Evolutionary conservation across 2,113 vertebrate species (phyloP).

Genomic region (Otis tarda): DNA sequence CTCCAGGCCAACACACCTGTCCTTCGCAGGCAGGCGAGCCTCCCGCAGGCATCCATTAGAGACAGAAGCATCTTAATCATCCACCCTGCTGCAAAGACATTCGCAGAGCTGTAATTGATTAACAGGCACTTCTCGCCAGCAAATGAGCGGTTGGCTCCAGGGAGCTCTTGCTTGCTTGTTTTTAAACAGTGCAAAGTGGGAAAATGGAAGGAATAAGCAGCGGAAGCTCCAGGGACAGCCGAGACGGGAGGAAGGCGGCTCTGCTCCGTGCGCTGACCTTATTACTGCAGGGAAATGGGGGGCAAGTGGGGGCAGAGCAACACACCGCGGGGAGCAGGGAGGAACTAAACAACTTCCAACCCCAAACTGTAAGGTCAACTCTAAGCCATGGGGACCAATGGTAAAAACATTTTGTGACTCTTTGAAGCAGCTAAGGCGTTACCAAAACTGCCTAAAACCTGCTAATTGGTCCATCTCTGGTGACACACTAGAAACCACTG

Average conservation of each 20-base stretch:
- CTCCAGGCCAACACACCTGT: not conserved
- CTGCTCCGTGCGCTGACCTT: not conserved
- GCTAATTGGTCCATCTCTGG: not conserved
- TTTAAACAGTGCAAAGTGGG: conserved; percentile 62
- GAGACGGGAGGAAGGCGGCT: not conserved
- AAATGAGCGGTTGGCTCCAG: conserved; percentile 42
- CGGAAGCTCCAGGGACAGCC: not conserved
- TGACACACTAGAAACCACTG: not conserved
- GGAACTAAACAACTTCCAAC: not conserved
- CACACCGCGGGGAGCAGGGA: not conserved
- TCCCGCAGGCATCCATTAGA: not conserved
- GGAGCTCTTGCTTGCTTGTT: conserved; percentile 65
- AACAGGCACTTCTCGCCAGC: conserved; percentile 56
- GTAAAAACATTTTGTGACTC: not conserved
- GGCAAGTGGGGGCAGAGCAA: conserved; percentile 1
- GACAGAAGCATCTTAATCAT: conserved; percentile 56
- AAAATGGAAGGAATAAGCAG: conserved; percentile 52
- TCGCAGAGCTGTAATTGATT: conserved; percentile 57
- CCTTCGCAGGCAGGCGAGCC: not conserved
- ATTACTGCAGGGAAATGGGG: not conserved
- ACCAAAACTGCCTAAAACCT: not conserved
- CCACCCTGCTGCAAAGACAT: conserved; percentile 15
- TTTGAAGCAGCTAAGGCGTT: not conserved
- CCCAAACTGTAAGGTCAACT: not conserved
- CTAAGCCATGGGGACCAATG: not conserved